Conservation (phyloP, 2,113 vertebrate species). For the Perca fluviatilis region DNA sequence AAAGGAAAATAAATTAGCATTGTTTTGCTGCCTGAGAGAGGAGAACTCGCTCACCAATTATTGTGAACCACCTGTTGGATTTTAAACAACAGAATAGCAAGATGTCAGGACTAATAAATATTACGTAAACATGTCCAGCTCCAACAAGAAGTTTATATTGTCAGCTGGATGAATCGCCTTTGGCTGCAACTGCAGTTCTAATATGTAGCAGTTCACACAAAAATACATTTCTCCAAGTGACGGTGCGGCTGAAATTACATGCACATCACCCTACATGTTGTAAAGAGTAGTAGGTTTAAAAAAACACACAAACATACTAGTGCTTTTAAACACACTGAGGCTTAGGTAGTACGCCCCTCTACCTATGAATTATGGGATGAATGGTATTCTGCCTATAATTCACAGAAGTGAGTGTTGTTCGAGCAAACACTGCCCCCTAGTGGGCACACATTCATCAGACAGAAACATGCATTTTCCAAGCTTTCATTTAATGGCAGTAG, state of each 20-base stretch:
- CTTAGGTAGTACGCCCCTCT: background rate
- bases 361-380: background rate
- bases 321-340: constrained; percentile 14
- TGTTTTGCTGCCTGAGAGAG: constrained; percentile 26
- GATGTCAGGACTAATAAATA: constrained; percentile 66
- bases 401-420: constrained; percentile 11
- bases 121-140: constrained; percentile 40
- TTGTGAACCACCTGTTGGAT: constrained; percentile 68
- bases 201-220: constrained; percentile 38
- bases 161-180: constrained; percentile 47
- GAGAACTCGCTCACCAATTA: constrained; percentile 34
- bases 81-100: constrained; percentile 63
- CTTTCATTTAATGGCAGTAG: background rate
- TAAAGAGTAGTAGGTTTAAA: background rate
- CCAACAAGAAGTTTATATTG: constrained; percentile 63
- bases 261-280: background rate
- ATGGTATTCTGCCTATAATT: background rate
- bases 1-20: constrained; percentile 29
- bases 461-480: background rate
- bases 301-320: background rate
- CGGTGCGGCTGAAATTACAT: background rate
- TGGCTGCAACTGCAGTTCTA: constrained; percentile 33
- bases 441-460: constrained; percentile 16
- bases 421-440: constrained; percentile 64
- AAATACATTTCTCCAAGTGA: constrained; percentile 7